A percentile compares a stretch with the other conserved stretches of the same genome.
Evolutionary conservation across 35 echinoderm and acorn worm genomes (phyloP).

Genomic region (Eucidaris tribuloides): DNA sequence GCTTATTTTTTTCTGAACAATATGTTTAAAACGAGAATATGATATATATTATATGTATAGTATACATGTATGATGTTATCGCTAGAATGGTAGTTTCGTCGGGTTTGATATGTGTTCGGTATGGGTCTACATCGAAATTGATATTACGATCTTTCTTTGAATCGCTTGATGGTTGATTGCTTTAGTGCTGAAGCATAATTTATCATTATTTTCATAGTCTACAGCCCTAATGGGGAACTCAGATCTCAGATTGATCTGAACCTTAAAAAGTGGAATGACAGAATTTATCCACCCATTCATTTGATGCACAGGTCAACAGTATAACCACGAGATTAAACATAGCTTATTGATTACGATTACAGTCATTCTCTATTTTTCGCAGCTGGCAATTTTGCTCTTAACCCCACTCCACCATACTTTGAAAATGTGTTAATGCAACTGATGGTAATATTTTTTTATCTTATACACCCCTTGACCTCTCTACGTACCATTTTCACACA

Average conservation of each 20-base stretch:
- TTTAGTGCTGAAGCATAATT: no score
- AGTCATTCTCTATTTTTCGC: neutral
- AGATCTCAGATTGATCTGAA: no score
- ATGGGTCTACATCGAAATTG: no score
- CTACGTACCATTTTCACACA: constrained; percentile 15
- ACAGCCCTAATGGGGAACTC: no score
- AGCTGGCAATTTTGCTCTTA: neutral
- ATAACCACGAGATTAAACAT: neutral
- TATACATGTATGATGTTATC: neutral
- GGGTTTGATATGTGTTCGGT: neutral
- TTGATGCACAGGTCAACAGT: neutral
- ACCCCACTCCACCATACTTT: no score
- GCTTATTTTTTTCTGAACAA: neutral
- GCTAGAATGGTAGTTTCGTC: neutral
- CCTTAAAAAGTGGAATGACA: no score
- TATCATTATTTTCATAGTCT: no score
- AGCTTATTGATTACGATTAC: neutral
- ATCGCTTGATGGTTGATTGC: no score
- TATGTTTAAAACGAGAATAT: neutral
- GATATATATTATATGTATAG: neutral
- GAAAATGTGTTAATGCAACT: neutral
- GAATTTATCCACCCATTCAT: neutral
- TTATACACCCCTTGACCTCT: no score
- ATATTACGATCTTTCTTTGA: no score
- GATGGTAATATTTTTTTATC: neutral